Evolutionary conservation across 2,888 invertebrate species (phyloP), one percentile per base, ranked within the genome.

Genomic region (Dioctria rufipes): DNA sequence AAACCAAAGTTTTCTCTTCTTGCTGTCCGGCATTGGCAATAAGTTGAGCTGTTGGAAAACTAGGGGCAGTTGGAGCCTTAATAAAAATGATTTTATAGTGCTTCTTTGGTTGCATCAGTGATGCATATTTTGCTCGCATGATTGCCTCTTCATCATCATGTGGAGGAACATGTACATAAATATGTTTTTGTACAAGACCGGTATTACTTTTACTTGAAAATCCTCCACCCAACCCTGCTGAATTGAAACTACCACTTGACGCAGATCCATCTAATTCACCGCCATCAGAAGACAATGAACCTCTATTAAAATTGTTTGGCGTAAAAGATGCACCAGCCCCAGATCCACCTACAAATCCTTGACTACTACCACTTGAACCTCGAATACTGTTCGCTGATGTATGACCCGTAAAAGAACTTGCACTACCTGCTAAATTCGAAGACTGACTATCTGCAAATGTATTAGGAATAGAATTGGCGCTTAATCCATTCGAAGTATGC

Each of bases 161-260:
- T 58, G 95, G 95, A 37, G 95, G 95, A 42, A 95, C 95, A 88
- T 95, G 95, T 4, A 96, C 95, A 90, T 95, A 96, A 3, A 96
- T 95, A 87, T 95, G 95, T 86, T 96, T 96, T 88, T 95, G 95
- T 85, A 95, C 92, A 80, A 94, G 92, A 85, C 94, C 91, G 61
- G 84, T 84, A 13, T 49, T 46, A 11, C 84, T 84, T 37, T n/a
- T 13, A 46, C 60, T 60, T 8, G 13, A 51, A 71, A 39, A 54
- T 79, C 73, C 65, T 42, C 71, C 51, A 13, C 40, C 13, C 13
- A 49, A 54, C 39, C 78, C 13, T 71, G 54, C 5, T 80, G 75
- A 66, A 73, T 60, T 25, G 75, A 78, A 40, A 46, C 66, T 73
- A 11, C 65, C 39, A 42, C 61, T 63, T 2, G 58, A 69, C 37